Conservation (phyloP, 1,140 invertebrate species). For the Drosophila suzukii region DNA sequence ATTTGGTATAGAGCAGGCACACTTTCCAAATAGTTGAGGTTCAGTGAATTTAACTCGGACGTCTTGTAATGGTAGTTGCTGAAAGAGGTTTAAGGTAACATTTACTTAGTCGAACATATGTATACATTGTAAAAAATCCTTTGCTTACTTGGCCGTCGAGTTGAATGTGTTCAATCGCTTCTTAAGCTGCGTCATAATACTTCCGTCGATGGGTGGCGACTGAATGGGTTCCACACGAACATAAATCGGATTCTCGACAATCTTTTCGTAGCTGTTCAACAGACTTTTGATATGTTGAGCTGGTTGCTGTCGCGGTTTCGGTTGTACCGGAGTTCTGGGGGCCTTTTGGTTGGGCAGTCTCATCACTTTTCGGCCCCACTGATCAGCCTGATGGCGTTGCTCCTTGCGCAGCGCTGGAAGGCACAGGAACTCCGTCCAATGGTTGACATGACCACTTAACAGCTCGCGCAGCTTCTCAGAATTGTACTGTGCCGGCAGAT, state of each 20-base stretch:
- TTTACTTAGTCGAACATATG: not conserved
- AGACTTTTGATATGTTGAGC: constrained; percentile 86
- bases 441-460: constrained; percentile 84
- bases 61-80: constrained; percentile 85
- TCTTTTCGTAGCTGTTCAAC: constrained; percentile 88
- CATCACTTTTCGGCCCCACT: constrained; percentile 84
- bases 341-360: constrained; percentile 39
- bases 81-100: not conserved
- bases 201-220: constrained; percentile 33
- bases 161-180: constrained; percentile 52
- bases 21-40: constrained; percentile 88
- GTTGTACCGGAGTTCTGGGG: constrained; percentile 47
- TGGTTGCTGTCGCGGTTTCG: constrained; percentile 81
- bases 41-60: constrained; percentile 88
- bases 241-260: constrained; percentile 80
- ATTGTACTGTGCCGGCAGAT: constrained; percentile 90
- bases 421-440: constrained; percentile 90
- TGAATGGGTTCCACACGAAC: constrained; percentile 20
- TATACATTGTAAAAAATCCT: not conserved
- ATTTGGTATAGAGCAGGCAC: constrained; percentile 88
- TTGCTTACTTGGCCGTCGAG: constrained; percentile 65
- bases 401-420: constrained; percentile 85
- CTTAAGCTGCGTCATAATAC: constrained; percentile 43
- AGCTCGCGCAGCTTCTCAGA: constrained; percentile 85
- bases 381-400: constrained; percentile 85